phyloP scores from a whole-genome alignment of 2,113 vertebrate species.

The Neopipo cinnamomea region DNA sequence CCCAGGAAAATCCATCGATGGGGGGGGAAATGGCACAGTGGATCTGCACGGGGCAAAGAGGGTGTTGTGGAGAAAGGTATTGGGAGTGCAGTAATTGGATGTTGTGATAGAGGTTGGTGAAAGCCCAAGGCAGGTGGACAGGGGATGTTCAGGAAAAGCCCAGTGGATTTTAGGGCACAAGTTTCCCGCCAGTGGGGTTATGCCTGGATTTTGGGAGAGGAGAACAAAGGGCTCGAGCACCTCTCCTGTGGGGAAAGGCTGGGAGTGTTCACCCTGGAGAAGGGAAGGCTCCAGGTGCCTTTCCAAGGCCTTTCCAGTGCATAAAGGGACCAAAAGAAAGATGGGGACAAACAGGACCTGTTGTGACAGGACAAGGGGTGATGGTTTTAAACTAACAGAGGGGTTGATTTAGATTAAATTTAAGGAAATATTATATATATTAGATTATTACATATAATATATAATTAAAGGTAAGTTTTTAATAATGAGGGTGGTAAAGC shows the following conservation, averaged over 20 bases:
- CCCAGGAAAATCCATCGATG: rapidly evolving
- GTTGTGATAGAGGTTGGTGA: not conserved
- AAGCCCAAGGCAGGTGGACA: not conserved
- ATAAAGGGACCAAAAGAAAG: not conserved
- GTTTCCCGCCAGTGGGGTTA: not conserved
- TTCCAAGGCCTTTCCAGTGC: not conserved
- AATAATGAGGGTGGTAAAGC: not conserved
- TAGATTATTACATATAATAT: not conserved
- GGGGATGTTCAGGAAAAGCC: not conserved
- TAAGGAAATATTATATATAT: not conserved
- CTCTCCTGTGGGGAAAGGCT: not conserved
- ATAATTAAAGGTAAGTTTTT: not conserved
- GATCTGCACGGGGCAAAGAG: not conserved
- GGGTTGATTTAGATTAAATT: not conserved
- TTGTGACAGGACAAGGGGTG: not conserved
- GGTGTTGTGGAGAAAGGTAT: not conserved
- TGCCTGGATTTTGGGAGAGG: not conserved
- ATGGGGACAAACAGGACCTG: not conserved
- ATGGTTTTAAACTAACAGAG: not conserved
- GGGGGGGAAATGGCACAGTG: rapidly evolving
- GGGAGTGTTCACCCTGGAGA: not conserved
- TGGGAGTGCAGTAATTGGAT: rapidly evolving
- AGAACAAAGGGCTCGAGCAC: not conserved
- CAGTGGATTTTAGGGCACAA: not conserved
- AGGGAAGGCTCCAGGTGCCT: not conserved